Percentiles rank a stretch among this genome's conserved stretches.
Evolutionary conservation across 2,797 vertebrate genomes (phyloP).

Genomic region (Corythornis leucogaster): DNA sequence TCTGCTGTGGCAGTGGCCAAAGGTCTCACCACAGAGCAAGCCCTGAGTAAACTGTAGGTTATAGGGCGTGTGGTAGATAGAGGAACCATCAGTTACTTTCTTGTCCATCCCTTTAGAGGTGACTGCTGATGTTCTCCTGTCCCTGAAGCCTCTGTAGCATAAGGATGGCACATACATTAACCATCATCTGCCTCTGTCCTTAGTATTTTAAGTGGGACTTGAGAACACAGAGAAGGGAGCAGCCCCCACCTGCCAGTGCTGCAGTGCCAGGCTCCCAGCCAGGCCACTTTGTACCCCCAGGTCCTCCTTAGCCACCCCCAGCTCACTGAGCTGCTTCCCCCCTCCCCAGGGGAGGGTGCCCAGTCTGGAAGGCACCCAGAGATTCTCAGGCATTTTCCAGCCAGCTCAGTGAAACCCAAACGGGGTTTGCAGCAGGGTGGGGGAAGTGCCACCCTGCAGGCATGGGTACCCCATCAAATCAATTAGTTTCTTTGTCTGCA

Average conservation of each 20-base stretch:
- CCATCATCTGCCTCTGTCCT: background rate
- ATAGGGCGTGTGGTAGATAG: background rate
- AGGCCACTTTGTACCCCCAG: background rate
- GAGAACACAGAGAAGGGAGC: background rate
- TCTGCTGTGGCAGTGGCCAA: background rate
- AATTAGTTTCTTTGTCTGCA: slow-evolving; percentile 5
- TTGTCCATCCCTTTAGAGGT: background rate
- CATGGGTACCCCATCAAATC: background rate
- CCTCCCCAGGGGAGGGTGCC: too few species aligned
- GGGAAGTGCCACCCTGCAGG: background rate
- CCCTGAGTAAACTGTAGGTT: rapidly evolving
- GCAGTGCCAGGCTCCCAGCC: background rate
- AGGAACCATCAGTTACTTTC: background rate
- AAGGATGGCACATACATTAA: rapidly evolving
- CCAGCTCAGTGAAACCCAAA: background rate
- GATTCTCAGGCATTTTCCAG: background rate
- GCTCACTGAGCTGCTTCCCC: background rate
- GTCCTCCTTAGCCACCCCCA: background rate
- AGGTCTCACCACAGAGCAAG: background rate
- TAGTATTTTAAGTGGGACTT: background rate
- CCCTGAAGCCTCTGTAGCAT: background rate
- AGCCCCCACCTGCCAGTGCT: slow-evolving; percentile 18
- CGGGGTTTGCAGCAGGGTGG: background rate
- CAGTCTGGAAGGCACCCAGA: background rate
- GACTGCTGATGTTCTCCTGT: background rate